Percentiles rank a stretch among this genome's conserved stretches.
Evolutionary conservation across 2,113 vertebrate genomes (phyloP).

Genomic region (Sterrhoptilus dennistouni): DNA sequence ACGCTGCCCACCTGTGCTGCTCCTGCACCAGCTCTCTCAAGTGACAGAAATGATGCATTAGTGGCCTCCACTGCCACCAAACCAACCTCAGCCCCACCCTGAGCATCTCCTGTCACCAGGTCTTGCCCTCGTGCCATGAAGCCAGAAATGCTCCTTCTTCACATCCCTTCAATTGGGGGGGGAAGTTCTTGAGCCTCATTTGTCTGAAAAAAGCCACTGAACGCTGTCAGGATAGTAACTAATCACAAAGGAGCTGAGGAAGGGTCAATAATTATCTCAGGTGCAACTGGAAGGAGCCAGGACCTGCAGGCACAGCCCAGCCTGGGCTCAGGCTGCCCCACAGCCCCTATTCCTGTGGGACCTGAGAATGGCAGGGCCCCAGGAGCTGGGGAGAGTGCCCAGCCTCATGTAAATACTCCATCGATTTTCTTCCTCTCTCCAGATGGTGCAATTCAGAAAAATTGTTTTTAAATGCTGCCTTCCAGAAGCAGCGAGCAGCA

Average conservation of each 20-base stretch:
- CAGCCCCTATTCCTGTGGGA: neutral
- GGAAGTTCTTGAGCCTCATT: neutral
- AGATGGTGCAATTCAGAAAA: constrained; percentile 62
- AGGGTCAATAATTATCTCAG: neutral
- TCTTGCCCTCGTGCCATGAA: neutral
- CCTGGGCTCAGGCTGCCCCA: neutral
- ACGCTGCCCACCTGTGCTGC: neutral
- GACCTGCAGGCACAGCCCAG: neutral
- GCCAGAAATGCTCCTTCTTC: neutral
- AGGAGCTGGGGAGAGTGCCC: neutral
- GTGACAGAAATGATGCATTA: neutral
- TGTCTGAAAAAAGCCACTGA: neutral
- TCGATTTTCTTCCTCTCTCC: constrained; percentile 48
- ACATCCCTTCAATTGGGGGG: neutral
- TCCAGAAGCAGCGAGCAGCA: neutral
- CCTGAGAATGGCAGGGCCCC: accelerated
- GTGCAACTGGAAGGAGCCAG: neutral
- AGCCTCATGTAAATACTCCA: constrained; percentile 26
- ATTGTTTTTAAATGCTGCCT: constrained; percentile 60
- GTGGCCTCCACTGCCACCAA: neutral
- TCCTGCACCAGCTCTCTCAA: neutral
- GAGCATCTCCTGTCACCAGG: neutral
- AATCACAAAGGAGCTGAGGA: neutral
- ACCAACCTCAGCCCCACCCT: neutral
- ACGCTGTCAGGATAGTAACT: accelerated